A percentile compares a stretch with the other conserved stretches of the same genome.
Conservation (phyloP, 2,888 invertebrate genomes). For the Macaria notata region DNA sequence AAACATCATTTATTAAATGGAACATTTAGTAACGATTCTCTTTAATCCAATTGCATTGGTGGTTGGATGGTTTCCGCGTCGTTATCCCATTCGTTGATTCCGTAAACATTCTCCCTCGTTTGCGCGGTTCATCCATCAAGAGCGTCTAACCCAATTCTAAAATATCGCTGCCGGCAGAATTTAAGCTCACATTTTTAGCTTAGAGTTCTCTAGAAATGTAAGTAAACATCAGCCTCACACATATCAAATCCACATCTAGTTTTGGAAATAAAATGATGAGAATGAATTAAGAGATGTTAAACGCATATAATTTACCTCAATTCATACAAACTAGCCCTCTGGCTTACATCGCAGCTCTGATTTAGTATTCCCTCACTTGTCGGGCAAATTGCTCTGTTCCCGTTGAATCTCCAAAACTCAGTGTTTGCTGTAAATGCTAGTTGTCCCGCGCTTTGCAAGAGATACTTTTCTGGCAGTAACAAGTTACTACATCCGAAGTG, state of each 20-base stretch:
- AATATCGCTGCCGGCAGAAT: slow-evolving; percentile 7
- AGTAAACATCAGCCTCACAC: too few species aligned
- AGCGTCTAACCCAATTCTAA: slow-evolving; percentile 7
- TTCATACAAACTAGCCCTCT: slow-evolving; percentile 6
- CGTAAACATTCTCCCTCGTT: too few species aligned
- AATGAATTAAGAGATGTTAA: background rate
- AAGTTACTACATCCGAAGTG: too few species aligned
- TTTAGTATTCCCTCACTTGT: slow-evolving; percentile 41
- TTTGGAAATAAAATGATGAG: too few species aligned
- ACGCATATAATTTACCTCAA: background rate
- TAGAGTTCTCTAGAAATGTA: too few species aligned
- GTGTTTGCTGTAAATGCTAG: slow-evolving; percentile 54
- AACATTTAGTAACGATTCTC: background rate
- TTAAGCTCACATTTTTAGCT: slow-evolving; percentile 3
- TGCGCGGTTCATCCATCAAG: slow-evolving; percentile 22
- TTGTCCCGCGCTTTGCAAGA: slow-evolving; percentile 15
- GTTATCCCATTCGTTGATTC: too few species aligned
- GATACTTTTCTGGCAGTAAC: too few species aligned
- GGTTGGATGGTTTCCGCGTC: slow-evolving; percentile 24
- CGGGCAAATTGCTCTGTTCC: slow-evolving; percentile 33
- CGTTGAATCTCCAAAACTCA: slow-evolving; percentile 46
- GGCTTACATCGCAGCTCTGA: slow-evolving; percentile 7
- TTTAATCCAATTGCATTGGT: slow-evolving; percentile 17
- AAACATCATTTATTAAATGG: background rate
- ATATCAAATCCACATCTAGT: too few species aligned